These are phyloP conservation scores for Drosophila bocki DNA, from an alignment of 1,140 invertebrate species.

Conservation along the genomic window DNA sequence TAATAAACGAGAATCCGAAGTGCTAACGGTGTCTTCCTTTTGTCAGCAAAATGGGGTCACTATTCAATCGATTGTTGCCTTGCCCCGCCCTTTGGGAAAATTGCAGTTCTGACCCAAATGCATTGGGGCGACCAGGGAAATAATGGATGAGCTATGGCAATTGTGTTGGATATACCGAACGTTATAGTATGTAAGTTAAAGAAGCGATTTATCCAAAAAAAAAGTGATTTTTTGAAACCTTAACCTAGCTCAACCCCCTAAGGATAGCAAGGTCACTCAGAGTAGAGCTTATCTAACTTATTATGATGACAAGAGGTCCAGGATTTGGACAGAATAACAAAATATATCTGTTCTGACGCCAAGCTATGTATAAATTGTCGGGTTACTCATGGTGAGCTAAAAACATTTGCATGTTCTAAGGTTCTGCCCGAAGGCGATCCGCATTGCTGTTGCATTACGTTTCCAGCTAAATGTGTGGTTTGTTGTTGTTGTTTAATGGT, in stretches of 20 bases:
- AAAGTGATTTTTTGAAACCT: too few relatives aligned
- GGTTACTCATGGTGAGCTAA: slow-evolving; percentile 25
- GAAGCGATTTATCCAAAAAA: too few relatives aligned
- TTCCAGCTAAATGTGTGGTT: neutral
- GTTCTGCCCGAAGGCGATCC: slow-evolving; percentile 38
- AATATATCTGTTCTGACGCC: neutral
- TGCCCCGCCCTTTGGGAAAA: neutral
- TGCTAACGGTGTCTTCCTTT: slow-evolving; percentile 14
- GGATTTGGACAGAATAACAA: neutral
- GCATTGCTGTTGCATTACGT: slow-evolving; percentile 38
- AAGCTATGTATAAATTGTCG: slow-evolving; percentile 16
- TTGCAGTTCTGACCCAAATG: neutral
- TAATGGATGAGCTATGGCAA: neutral
- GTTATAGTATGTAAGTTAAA: too few relatives aligned
- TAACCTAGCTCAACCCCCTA: too few relatives aligned
- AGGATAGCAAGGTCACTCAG: too few relatives aligned
- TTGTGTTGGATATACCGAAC: neutral
- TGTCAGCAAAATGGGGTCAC: neutral
- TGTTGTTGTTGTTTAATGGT: neutral
- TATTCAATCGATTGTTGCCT: neutral
- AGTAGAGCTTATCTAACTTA: neutral
- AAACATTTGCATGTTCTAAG: slow-evolving; percentile 31
- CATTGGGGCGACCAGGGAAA: neutral
- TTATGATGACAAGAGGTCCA: neutral
- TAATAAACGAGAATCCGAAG: slow-evolving; percentile 26